These are phyloP conservation scores for Candoia aspera DNA, from an alignment of 2,113 vertebrate genomes.

Conservation along the genomic window DNA sequence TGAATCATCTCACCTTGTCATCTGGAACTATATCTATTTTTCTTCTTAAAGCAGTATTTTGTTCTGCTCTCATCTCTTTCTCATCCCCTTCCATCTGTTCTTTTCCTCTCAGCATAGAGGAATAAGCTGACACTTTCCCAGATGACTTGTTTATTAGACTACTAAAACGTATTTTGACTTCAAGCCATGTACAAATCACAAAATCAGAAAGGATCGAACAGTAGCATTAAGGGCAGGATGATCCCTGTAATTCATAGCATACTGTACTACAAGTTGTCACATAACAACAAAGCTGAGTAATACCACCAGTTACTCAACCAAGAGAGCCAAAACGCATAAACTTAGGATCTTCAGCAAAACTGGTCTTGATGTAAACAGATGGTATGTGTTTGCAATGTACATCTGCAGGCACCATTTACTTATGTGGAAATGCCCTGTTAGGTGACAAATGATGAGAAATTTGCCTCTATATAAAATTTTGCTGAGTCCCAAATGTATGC, in stretches of 20 bases:
- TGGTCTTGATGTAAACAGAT: background rate
- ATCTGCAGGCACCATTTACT: background rate
- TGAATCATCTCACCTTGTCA: conserved; percentile 55
- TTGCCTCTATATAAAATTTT: background rate
- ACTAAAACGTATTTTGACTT: background rate
- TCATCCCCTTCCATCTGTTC: conserved; percentile 49
- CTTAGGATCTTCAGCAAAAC: background rate
- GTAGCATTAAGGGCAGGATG: background rate
- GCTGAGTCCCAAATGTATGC: background rate
- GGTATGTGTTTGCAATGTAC: background rate
- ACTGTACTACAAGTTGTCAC: background rate
- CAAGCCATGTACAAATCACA: background rate
- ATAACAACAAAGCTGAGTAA: background rate
- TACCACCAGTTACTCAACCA: background rate
- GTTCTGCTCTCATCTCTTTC: conserved; percentile 41
- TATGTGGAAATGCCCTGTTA: background rate
- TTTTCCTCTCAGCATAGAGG: conserved; percentile 34
- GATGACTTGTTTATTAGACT: conserved; percentile 23
- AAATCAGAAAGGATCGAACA: background rate
- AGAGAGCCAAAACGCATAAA: background rate
- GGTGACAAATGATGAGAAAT: background rate
- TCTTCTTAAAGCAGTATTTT: conserved; percentile 13
- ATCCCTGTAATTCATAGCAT: background rate
- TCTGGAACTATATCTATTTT: conserved; percentile 40
- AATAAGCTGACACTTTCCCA: conserved; percentile 17